phyloP scores from a whole-genome alignment of 2,888 invertebrate species.

The Acronicta alni region DNA sequence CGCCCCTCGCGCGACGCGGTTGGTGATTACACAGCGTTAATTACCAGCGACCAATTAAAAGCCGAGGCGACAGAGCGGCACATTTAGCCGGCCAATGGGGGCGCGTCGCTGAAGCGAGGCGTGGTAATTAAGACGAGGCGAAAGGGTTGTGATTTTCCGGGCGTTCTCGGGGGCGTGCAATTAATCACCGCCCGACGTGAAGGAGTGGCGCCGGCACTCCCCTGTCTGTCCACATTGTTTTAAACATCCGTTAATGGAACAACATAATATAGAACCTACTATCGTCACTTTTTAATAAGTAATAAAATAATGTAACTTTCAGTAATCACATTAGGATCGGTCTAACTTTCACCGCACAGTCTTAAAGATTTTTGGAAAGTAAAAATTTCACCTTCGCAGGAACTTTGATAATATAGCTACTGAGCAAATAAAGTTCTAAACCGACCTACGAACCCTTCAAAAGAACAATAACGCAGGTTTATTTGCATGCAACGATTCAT shows the following conservation, averaged over 20 bases:
- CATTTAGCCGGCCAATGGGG: slow-evolving; percentile 74
- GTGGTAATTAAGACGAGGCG: slow-evolving; percentile 86
- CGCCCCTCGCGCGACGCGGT: slow-evolving; percentile 81
- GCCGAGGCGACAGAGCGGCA: slow-evolving; percentile 76
- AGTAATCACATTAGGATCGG: too few relatives aligned
- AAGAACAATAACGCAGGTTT: slow-evolving; percentile 76
- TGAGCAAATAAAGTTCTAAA: slow-evolving; percentile 67
- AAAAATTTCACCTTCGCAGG: slow-evolving; percentile 38
- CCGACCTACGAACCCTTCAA: slow-evolving; percentile 66
- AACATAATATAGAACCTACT: background rate
- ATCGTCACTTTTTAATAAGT: too few relatives aligned
- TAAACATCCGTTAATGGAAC: slow-evolving; percentile 50
- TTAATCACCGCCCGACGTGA: slow-evolving; percentile 76
- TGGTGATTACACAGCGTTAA: slow-evolving; percentile 86
- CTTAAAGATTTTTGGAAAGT: slow-evolving; percentile 22
- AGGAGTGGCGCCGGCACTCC: slow-evolving; percentile 71
- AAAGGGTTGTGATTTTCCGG: slow-evolving; percentile 88
- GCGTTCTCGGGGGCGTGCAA: slow-evolving; percentile 77
- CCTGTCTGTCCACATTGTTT: slow-evolving; percentile 64
- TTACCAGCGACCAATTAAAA: slow-evolving; percentile 87
- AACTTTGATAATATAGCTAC: slow-evolving; percentile 54
- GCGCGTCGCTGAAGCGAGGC: slow-evolving; percentile 82
- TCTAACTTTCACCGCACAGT: slow-evolving; percentile 3
- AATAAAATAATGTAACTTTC: too few relatives aligned
- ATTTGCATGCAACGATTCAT: slow-evolving; percentile 82